Conservation (phyloP, 2,888 invertebrate genomes). For the Dorcus hopei region DNA sequence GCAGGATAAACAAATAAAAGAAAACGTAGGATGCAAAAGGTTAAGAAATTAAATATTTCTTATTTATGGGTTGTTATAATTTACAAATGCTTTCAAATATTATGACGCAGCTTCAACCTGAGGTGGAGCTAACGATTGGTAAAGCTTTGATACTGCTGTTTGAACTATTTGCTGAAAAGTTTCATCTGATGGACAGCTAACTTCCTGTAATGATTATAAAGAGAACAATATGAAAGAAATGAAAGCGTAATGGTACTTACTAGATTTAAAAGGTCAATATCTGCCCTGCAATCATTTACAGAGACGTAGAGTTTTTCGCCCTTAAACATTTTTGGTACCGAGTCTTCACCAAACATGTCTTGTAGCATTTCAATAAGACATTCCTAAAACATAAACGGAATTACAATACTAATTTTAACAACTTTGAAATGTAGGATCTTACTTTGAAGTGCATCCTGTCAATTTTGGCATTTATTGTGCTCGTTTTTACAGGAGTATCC, state of each 20-base stretch:
- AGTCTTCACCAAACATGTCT: slow-evolving; percentile 94
- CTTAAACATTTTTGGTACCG: slow-evolving; percentile 90
- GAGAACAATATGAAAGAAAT: neutral
- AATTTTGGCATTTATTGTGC: slow-evolving; percentile 66
- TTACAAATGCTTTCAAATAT: neutral
- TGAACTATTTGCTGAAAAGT: slow-evolving; percentile 78
- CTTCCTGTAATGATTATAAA: slow-evolving; percentile 57
- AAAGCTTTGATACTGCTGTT: slow-evolving; percentile 79
- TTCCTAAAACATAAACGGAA: slow-evolving; percentile 53
- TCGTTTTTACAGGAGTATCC: slow-evolving; percentile 60
- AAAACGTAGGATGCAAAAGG: no score
- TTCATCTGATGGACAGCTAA: slow-evolving; percentile 78
- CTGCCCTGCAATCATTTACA: slow-evolving; percentile 80
- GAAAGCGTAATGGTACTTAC: slow-evolving; percentile 47
- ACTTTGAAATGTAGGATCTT: slow-evolving; percentile 22
- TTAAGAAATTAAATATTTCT: no score
- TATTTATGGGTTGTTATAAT: no score
- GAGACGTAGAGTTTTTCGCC: slow-evolving; percentile 83
- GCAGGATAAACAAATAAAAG: no score
- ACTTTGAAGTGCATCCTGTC: slow-evolving; percentile 90
- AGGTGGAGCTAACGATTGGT: slow-evolving; percentile 73
- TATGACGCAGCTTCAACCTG: slow-evolving; percentile 27
- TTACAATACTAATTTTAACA: neutral
- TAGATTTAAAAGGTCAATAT: slow-evolving; percentile 79
- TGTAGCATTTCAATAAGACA: slow-evolving; percentile 85